A percentile compares a stretch with the other conserved stretches of the same genome.
Conservation (phyloP, 2,888 invertebrate species). For the Archips crataeganus region DNA sequence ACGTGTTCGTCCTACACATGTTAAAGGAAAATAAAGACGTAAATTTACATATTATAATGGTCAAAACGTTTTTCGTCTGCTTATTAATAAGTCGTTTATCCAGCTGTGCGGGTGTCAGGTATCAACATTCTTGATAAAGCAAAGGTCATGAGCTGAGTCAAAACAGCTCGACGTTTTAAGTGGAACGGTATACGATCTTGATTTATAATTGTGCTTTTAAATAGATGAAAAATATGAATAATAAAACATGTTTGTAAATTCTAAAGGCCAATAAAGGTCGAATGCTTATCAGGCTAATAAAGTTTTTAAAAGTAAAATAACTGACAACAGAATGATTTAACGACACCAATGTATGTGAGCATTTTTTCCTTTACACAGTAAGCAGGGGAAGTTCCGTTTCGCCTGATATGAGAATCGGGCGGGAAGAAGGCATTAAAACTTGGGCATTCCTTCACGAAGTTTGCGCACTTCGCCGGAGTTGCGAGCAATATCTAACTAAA, state of each 20-base stretch:
- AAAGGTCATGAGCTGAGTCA: slow-evolving; percentile 65
- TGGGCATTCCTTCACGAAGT: slow-evolving; percentile 69
- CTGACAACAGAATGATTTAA: slow-evolving; percentile 20
- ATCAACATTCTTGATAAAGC: slow-evolving; percentile 62
- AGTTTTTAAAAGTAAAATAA: slow-evolving; percentile 1
- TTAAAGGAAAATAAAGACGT: slow-evolving; percentile 30
- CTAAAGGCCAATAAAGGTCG: slow-evolving; percentile 2
- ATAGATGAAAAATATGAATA: slow-evolving; percentile 8
- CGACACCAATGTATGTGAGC: slow-evolving; percentile 23
- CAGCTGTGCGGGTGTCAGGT: slow-evolving; percentile 64
- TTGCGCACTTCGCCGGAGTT: slow-evolving; percentile 59
- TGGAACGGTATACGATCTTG: slow-evolving; percentile 70
- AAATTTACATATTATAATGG: slow-evolving; percentile 40
- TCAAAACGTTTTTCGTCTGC: slow-evolving; percentile 22
- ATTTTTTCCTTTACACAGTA: slow-evolving; percentile 30
- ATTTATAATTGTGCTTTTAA: slow-evolving; percentile 23
- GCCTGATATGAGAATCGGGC: slow-evolving; percentile 67
- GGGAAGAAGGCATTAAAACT: slow-evolving; percentile 77
- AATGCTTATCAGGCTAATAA: background rate
- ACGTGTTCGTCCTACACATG: slow-evolving; percentile 23
- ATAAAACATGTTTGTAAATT: slow-evolving; percentile 9
- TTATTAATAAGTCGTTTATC: slow-evolving; percentile 43
- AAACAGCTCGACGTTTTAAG: slow-evolving; percentile 64
- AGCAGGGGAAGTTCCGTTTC: slow-evolving; percentile 61
- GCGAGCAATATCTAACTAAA: slow-evolving; percentile 71